Base-by-base conservation (phyloP, 2,888 invertebrate genomes). In the Trissolcus brochymenae region DNA sequence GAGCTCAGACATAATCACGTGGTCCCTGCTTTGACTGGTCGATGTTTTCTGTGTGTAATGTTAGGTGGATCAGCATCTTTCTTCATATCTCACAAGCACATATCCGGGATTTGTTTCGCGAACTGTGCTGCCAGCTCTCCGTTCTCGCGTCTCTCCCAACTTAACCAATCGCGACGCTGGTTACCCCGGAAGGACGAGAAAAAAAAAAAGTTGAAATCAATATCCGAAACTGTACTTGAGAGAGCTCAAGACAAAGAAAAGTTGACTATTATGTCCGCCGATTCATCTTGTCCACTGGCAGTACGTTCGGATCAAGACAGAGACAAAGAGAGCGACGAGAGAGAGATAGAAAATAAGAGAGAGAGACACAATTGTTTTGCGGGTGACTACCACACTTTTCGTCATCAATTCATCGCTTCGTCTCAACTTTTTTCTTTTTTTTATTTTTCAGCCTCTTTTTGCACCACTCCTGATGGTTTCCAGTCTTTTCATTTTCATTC, bases 1-100 rank as follows among this genome's bases (percentile, higher is more conserved):
- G 92, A 93, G 88, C 88, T 88, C 87, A 88, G 89, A 88, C 88
- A 89, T 88, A 93, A 93, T 93, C 93, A 94, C 93, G 93, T 94
- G 94, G 94, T 94, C 89, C 89, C 89, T 87, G 89, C 89, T 89
- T 89, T 89, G 88, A 89, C 89, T 88, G 85, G 87, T 85, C 86
- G 84, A 87, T 87, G 87, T 88, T 82, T 35, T 84, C 81, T 86
- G 83, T 85, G 85, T 87, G 83, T 84, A 51, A 70, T 75, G 79
- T 79, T 64, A 65, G 79, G 66, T 53, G 71, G 77, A 73, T 72
- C 68, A 54, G 77, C 77, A 68, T 66, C 65, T 59, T 72, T 57
- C 51, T 55, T 67, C 19, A 59, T 62, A 67, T 55, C 29, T 67
- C 64, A 50, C 61, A 61, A 66, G 60, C 43, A 53, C 56, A 49